Percentiles rank a stretch among this genome's conserved stretches.
Evolutionary conservation across 2,113 vertebrate genomes (phyloP).

Genomic region (Scopus umbretta): DNA sequence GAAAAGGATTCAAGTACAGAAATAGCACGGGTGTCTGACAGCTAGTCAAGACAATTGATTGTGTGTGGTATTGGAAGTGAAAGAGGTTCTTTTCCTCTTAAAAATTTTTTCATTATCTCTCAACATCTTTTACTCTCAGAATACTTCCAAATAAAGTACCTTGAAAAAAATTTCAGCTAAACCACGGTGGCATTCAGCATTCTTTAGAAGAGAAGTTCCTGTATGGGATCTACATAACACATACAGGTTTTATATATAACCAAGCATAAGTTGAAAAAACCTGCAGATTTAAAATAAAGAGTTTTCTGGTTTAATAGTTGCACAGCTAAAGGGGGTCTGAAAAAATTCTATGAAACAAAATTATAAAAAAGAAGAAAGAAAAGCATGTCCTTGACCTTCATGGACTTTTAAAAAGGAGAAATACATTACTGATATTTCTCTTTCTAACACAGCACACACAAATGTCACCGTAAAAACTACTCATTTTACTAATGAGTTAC

Average conservation of each 20-base stretch:
- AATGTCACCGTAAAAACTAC: neutral
- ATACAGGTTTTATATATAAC: neutral
- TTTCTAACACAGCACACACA: neutral
- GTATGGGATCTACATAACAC: neutral
- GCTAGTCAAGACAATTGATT: neutral
- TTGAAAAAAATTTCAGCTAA: neutral
- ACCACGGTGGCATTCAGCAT: neutral
- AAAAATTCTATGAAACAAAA: neutral
- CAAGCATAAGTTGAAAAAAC: fast-evolving
- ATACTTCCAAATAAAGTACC: neutral
- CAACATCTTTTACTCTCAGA: neutral
- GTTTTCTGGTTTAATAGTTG: neutral
- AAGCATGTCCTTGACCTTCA: neutral
- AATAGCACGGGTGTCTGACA: fast-evolving
- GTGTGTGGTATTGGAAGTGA: neutral
- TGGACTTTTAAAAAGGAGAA: neutral
- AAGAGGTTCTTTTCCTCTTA: neutral
- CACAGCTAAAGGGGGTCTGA: neutral
- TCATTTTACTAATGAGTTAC: neutral
- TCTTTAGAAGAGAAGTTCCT: neutral
- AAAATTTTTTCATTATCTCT: neutral
- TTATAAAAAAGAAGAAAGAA: neutral
- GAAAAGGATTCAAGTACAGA: neutral
- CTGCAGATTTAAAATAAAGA: neutral
- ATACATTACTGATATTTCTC: neutral